Evolutionary conservation across 2,797 vertebrate genomes (phyloP).

Genomic region (Clarias fuscus): DNA sequence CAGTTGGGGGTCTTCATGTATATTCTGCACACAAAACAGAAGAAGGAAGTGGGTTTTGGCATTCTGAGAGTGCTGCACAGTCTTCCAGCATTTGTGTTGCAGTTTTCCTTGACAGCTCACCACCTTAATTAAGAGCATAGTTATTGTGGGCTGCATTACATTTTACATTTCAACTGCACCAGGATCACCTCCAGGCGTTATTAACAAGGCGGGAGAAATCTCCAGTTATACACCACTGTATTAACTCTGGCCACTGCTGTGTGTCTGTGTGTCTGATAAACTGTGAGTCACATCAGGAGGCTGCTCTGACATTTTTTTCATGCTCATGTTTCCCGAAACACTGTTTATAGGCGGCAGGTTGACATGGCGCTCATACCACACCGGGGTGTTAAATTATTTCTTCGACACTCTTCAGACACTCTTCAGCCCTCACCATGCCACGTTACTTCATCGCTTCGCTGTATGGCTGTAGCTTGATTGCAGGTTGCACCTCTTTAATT

Average conservation of each 20-base stretch:
- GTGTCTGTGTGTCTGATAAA: slow-evolving; percentile 15
- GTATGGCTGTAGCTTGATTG: background rate
- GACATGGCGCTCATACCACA: slow-evolving; percentile 45
- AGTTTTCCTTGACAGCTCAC: background rate
- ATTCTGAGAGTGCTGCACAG: slow-evolving; percentile 49
- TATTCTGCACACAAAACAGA: slow-evolving; percentile 59
- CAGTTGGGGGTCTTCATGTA: slow-evolving; percentile 58
- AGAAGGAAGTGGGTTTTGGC: slow-evolving; percentile 39
- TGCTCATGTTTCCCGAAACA: slow-evolving; percentile 24
- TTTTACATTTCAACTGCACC: slow-evolving; percentile 7
- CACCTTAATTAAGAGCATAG: slow-evolving; percentile 14
- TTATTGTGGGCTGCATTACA: background rate
- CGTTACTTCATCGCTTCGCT: background rate
- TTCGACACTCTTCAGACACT: slow-evolving; percentile 52
- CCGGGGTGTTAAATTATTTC: slow-evolving; percentile 50
- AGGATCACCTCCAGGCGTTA: slow-evolving; percentile 18
- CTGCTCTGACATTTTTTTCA: slow-evolving; percentile 9
- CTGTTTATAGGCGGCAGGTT: slow-evolving; percentile 49
- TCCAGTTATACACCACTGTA: slow-evolving; percentile 36
- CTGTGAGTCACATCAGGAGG: slow-evolving; percentile 21
- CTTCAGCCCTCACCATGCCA: background rate
- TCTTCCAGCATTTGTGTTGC: slow-evolving; percentile 15
- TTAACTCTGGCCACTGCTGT: slow-evolving; percentile 19
- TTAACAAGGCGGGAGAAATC: slow-evolving; percentile 20
- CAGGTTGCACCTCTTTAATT: background rate